A percentile compares a stretch with the other conserved stretches of the same genome.
Evolutionary conservation across 2,113 vertebrate species (phyloP).

Genomic region (Cyanoliseus patagonus): DNA sequence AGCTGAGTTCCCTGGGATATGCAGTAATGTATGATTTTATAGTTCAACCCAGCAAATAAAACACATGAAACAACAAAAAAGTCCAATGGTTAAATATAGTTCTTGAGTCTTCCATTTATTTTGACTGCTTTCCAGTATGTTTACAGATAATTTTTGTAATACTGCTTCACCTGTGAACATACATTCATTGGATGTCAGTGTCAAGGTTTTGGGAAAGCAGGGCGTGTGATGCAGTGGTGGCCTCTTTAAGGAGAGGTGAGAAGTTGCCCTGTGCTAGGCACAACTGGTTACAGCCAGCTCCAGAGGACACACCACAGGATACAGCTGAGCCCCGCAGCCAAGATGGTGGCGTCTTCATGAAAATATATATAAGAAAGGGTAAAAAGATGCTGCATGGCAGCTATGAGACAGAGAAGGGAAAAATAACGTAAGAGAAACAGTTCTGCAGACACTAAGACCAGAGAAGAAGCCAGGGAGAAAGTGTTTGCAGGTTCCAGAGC

Average conservation of each 20-base stretch:
- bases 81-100: neutral
- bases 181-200: fast-evolving
- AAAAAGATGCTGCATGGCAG: neutral
- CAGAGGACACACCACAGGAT: fast-evolving
- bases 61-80: neutral
- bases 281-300: neutral
- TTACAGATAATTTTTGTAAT: neutral
- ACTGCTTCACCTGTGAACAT: neutral
- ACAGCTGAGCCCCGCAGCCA: neutral
- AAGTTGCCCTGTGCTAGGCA: neutral
- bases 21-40: neutral
- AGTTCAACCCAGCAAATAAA: neutral
- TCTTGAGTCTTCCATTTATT: neutral
- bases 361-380: neutral
- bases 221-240: fast-evolving
- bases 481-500: neutral
- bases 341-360: fast-evolving
- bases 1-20: neutral
- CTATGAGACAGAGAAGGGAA: neutral
- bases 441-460: neutral
- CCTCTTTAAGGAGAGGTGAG: neutral
- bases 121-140: neutral
- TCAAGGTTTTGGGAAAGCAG: fast-evolving
- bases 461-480: neutral
- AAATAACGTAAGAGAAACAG: neutral